A percentile compares a stretch with the other conserved stretches of the same genome.
These are phyloP conservation scores for Sphaerodactylus townsendi DNA, from an alignment of 2,113 vertebrate genomes.

Conservation along the genomic window DNA sequence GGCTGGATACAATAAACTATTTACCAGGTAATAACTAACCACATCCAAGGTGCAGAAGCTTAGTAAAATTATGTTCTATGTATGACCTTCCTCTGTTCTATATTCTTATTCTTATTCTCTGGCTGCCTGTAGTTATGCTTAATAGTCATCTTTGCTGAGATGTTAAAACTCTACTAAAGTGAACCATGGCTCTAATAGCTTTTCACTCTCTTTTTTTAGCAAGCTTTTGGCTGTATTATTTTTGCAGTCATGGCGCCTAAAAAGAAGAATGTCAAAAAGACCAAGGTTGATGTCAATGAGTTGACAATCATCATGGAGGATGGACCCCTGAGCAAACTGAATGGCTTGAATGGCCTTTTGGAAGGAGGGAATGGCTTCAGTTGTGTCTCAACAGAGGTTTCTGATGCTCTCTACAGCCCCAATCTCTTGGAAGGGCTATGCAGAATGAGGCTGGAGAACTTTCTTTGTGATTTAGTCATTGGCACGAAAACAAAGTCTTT, in stretches of 20 bases:
- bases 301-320: conserved; percentile 94
- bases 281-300: conserved; percentile 89
- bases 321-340: conserved; percentile 89
- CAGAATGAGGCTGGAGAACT: conserved; percentile 92
- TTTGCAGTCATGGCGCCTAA: conserved; percentile 97
- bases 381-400: conserved; percentile 95
- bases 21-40: not conserved
- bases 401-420: conserved; percentile 86
- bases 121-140: not conserved
- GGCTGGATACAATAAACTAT: not conserved
- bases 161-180: conserved; percentile 42
- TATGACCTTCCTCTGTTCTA: not conserved
- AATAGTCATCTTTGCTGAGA: not conserved
- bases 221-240: conserved; percentile 81
- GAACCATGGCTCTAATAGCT: not conserved
- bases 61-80: not conserved
- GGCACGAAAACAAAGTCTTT: conserved; percentile 96
- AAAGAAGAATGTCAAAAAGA: conserved; percentile 95
- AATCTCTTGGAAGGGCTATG: conserved; percentile 93
- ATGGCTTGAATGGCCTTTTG: conserved; percentile 87
- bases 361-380: conserved; percentile 94
- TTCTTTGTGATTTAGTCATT: conserved; percentile 94
- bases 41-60: not conserved
- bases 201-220: conserved; percentile 57
- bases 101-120: not conserved